Conservation (phyloP, 2,888 invertebrate species). For the Lymantria dispar region DNA sequence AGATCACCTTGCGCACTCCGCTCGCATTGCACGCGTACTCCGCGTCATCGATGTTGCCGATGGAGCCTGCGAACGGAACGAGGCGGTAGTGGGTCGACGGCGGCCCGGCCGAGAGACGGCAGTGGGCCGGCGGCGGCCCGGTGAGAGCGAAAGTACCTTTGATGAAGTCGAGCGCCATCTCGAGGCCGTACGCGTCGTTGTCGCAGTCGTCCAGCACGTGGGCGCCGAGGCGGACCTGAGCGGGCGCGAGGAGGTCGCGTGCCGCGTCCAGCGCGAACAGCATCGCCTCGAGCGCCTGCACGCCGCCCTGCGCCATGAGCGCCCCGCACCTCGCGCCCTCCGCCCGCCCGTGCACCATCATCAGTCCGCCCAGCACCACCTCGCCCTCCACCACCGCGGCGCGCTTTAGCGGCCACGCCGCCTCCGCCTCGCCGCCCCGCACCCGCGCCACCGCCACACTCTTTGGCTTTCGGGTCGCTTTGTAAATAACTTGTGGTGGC, state of each 20-base stretch:
- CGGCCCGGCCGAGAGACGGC: not conserved
- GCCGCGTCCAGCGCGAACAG: conserved; percentile 91
- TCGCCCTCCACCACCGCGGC: conserved; percentile 92
- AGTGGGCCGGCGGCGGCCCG: not conserved
- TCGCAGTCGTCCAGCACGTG: conserved; percentile 96
- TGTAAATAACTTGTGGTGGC: conserved; percentile 15
- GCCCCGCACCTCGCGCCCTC: conserved; percentile 91
- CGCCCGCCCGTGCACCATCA: conserved; percentile 95
- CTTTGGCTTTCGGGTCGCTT: conserved; percentile 28
- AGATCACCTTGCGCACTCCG: conserved; percentile 68
- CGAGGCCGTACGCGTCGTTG: conserved; percentile 94
- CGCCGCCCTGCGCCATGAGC: conserved; percentile 94
- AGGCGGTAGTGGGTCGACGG: not conserved
- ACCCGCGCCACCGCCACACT: conserved; percentile 5
- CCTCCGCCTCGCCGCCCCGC: conserved; percentile 36
- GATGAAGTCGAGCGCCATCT: conserved; percentile 96
- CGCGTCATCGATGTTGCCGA: conserved; percentile 95
- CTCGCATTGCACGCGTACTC: conserved; percentile 93
- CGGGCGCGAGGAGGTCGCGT: conserved; percentile 82
- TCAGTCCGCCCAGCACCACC: conserved; percentile 91
- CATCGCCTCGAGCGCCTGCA: conserved; percentile 94
- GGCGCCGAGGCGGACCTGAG: conserved; percentile 89
- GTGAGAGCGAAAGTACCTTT: conserved; percentile 87
- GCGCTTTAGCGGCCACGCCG: conserved; percentile 88
- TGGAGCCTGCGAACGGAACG: conserved; percentile 87